Conservation (phyloP, 2,113 vertebrate genomes). For the Odontesthes bonariensis region DNA sequence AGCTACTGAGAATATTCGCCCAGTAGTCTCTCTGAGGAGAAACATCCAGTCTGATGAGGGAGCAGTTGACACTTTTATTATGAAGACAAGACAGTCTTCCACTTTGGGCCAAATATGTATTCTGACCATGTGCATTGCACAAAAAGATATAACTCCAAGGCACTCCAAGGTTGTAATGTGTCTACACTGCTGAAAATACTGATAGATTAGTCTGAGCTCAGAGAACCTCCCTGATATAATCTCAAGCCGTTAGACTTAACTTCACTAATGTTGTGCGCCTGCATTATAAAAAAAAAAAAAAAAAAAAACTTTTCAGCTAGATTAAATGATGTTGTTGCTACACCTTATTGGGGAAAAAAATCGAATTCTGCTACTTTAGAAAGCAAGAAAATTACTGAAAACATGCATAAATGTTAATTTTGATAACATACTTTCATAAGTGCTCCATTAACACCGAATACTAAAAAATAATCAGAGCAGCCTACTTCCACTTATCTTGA, state of each 20-base stretch:
- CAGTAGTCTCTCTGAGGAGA: slow-evolving; percentile 32
- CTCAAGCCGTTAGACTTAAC: slow-evolving; percentile 33
- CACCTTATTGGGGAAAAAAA: not conserved
- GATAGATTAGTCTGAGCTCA: slow-evolving; percentile 40
- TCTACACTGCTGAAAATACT: slow-evolving; percentile 31
- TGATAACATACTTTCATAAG: not conserved
- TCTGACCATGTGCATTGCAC: slow-evolving; percentile 53
- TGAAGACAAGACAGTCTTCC: slow-evolving; percentile 44
- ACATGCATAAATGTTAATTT: not conserved
- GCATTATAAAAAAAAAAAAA: not conserved
- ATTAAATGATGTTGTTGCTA: not conserved
- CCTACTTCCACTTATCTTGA: slow-evolving; percentile 3
- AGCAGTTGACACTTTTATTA: slow-evolving; percentile 54
- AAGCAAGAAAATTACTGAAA: slow-evolving; percentile 19
- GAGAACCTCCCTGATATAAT: not conserved
- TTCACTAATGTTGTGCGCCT: slow-evolving; percentile 24
- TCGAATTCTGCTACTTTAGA: not conserved
- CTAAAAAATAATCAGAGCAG: not conserved
- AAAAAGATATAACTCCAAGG: slow-evolving; percentile 48
- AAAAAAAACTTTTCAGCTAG: not conserved
- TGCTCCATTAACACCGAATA: not conserved
- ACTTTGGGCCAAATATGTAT: slow-evolving; percentile 39
- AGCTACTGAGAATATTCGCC: slow-evolving; percentile 40
- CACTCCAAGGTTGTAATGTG: slow-evolving; percentile 29
- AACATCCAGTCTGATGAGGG: slow-evolving; percentile 44